Percentiles rank a stretch among this genome's conserved stretches.
These are phyloP conservation scores for Cynoglossus semilaevis DNA, from an alignment of 2,113 vertebrate species.

Conservation along the genomic window DNA sequence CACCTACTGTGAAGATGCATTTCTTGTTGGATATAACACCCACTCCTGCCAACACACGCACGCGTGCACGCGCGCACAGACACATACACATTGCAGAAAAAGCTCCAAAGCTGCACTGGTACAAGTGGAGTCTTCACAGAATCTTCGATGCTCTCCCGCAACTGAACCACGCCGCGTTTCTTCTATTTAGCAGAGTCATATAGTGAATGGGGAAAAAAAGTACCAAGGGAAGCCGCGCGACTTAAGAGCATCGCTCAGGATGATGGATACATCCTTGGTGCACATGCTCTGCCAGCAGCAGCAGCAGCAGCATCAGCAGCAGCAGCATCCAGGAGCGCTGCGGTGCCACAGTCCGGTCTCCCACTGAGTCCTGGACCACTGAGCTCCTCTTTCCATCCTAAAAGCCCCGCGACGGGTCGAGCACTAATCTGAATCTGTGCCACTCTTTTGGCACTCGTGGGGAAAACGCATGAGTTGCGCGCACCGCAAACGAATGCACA, in stretches of 20 bases:
- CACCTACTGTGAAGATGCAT: constrained; percentile 47
- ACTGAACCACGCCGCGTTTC: constrained; percentile 1
- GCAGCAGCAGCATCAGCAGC: constrained; percentile 26
- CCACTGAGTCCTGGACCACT: constrained; percentile 47
- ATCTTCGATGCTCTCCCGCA: background rate
- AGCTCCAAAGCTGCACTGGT: constrained; percentile 42
- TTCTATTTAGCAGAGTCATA: constrained; percentile 1
- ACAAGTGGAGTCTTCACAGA: background rate
- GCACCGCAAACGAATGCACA: constrained; percentile 13
- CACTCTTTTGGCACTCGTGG: constrained; percentile 22
- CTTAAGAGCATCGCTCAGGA: constrained; percentile 6
- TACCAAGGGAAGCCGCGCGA: constrained; percentile 9
- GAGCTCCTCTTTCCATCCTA: constrained; percentile 21
- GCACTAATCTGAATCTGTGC: constrained; percentile 19
- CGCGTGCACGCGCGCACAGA: constrained; percentile 17
- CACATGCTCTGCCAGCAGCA: constrained; percentile 3
- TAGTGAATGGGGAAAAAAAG: background rate
- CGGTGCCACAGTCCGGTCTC: constrained; percentile 46
- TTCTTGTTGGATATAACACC: constrained; percentile 48
- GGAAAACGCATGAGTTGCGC: constrained; percentile 21
- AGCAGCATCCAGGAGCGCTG: constrained; percentile 47
- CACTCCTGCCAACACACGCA: background rate
- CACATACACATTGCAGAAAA: constrained; percentile 16
- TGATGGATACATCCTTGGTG: constrained; percentile 15
- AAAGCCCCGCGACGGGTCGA: constrained; percentile 10